A percentile compares a stretch with the other conserved stretches of the same genome.
Conservation (phyloP, 2,113 vertebrate genomes). For the Monarcha castaneiventris region DNA sequence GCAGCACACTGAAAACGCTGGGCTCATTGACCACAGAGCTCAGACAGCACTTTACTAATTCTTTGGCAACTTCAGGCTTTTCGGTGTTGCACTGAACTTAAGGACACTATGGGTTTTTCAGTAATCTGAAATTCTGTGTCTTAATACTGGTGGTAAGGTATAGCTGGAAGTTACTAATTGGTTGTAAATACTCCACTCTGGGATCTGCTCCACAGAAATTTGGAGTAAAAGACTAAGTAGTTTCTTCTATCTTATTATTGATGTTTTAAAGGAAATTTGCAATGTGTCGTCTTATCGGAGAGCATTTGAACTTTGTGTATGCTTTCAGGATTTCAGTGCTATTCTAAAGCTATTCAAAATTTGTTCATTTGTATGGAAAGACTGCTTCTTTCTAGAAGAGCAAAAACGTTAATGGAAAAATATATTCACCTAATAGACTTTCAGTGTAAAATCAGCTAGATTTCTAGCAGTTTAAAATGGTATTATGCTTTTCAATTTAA, state of each 20-base stretch:
- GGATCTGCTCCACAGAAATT: neutral
- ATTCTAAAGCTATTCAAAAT: neutral
- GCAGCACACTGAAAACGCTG: neutral
- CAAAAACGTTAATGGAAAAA: neutral
- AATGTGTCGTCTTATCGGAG: neutral
- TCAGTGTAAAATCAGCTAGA: neutral
- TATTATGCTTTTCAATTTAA: neutral
- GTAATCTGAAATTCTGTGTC: neutral
- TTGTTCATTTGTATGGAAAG: neutral
- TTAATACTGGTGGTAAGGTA: neutral
- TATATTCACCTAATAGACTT: neutral
- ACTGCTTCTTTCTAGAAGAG: neutral
- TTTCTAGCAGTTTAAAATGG: neutral
- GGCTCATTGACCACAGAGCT: neutral
- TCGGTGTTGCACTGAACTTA: neutral
- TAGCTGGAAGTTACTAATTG: neutral
- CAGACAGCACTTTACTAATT: neutral
- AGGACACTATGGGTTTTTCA: neutral
- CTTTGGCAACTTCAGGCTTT: neutral
- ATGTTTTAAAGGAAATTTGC: neutral
- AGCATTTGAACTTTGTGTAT: neutral
- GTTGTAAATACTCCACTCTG: neutral
- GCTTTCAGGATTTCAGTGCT: neutral
- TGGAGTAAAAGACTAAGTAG: neutral
- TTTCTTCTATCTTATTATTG: neutral